Conservation (phyloP, 2,888 invertebrate species). For the Tachystola acroxantha region DNA sequence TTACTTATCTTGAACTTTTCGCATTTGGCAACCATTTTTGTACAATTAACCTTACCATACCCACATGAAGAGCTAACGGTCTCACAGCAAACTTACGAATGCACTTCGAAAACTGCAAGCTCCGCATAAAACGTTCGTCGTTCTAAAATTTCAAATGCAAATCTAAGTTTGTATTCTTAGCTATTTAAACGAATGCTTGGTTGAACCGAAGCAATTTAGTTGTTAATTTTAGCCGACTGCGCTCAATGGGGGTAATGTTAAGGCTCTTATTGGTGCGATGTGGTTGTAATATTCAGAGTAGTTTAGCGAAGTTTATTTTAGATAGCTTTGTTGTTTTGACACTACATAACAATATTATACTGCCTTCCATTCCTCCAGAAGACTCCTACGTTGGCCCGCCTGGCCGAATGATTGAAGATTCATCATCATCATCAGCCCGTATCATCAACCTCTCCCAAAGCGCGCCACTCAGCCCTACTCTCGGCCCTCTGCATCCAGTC, state of each 20-base stretch:
- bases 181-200: conserved; percentile 3
- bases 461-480: no score
- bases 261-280: conserved; percentile 7
- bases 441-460: no score
- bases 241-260: conserved; percentile 1
- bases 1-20: conserved; percentile 33
- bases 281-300: not conserved
- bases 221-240: conserved; percentile 11
- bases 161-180: conserved; percentile 6
- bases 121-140: not conserved
- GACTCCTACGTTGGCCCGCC: no score
- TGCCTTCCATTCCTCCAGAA: no score
- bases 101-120: not conserved
- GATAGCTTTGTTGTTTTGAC: no score
- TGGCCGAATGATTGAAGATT: no score
- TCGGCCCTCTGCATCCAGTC: no score
- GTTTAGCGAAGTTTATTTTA: no score
- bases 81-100: not conserved
- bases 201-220: conserved; percentile 8
- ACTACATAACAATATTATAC: no score
- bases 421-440: no score
- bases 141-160: not conserved
- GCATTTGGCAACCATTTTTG: conserved; percentile 41
- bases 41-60: conserved; percentile 38
- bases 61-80: conserved; percentile 11